A percentile compares a stretch with the other conserved stretches of the same genome.
Conservation (phyloP, 1,140 invertebrate genomes). For the Copidosoma floridanum region DNA sequence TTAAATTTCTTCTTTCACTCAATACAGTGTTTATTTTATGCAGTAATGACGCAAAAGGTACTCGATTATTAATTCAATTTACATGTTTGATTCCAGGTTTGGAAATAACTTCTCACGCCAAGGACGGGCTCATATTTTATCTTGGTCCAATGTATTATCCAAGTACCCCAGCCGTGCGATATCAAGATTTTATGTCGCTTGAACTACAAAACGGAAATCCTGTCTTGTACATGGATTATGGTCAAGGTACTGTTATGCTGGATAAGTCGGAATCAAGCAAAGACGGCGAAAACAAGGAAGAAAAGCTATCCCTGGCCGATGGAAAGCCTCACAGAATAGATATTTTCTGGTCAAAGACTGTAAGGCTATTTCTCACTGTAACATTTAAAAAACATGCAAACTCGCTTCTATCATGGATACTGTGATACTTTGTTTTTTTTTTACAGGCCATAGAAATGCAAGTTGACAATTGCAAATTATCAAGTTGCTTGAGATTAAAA, state of each 20-base stretch:
- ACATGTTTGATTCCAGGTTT: slow-evolving; percentile 56
- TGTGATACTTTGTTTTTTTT: too few relatives aligned
- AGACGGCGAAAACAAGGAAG: slow-evolving; percentile 62
- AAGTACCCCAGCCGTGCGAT: slow-evolving; percentile 60
- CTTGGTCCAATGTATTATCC: slow-evolving; percentile 76
- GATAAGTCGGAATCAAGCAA: slow-evolving; percentile 19
- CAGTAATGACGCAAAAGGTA: too few relatives aligned
- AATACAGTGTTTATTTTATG: too few relatives aligned
- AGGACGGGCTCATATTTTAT: slow-evolving; percentile 86
- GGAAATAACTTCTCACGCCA: slow-evolving; percentile 71
- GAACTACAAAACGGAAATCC: slow-evolving; percentile 85
- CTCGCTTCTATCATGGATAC: background rate
- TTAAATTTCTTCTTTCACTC: too few relatives aligned
- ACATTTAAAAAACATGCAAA: background rate
- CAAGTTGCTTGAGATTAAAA: slow-evolving; percentile 69
- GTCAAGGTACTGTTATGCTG: slow-evolving; percentile 68
- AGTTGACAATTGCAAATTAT: slow-evolving; percentile 72
- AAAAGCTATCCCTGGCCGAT: slow-evolving; percentile 73
- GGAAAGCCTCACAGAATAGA: slow-evolving; percentile 80
- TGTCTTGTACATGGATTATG: slow-evolving; percentile 84
- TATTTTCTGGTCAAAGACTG: slow-evolving; percentile 69
- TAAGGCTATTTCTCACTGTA: slow-evolving; percentile 38
- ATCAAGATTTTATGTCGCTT: slow-evolving; percentile 89
- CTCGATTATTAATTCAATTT: too few relatives aligned
- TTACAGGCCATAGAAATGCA: slow-evolving; percentile 68